Evolutionary conservation across 2,888 invertebrate species (phyloP).

Genomic region (Hemithea aestivaria): DNA sequence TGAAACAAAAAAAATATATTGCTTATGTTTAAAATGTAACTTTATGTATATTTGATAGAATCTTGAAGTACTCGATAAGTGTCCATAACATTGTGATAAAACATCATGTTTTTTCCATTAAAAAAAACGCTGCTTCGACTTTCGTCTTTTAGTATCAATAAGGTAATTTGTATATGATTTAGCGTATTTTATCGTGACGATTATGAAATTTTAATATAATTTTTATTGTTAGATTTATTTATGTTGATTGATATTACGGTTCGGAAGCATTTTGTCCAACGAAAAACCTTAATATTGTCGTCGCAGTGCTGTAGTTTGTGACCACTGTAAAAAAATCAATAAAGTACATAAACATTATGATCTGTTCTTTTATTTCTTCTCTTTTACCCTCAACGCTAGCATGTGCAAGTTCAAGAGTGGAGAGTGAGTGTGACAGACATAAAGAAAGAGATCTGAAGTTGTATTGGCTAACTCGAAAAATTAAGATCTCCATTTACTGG

Average conservation of each 20-base stretch:
- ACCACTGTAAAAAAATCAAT: slow-evolving; percentile 64
- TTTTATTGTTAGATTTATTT: slow-evolving; percentile 68
- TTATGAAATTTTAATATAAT: slow-evolving; percentile 58
- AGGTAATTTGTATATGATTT: slow-evolving; percentile 77
- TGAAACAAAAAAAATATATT: slow-evolving; percentile 52
- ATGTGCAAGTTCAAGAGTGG: too few species aligned
- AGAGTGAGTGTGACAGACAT: too few species aligned
- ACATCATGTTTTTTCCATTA: slow-evolving; percentile 72
- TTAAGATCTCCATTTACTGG: too few species aligned
- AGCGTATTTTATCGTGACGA: slow-evolving; percentile 65
- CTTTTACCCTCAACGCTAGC: too few species aligned
- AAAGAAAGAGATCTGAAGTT: too few species aligned
- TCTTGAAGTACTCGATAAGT: slow-evolving; percentile 51
- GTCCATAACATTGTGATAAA: slow-evolving; percentile 78
- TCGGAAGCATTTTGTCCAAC: slow-evolving; percentile 73
- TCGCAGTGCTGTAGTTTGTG: slow-evolving; percentile 77
- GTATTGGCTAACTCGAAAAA: too few species aligned
- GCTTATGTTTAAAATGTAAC: slow-evolving; percentile 68
- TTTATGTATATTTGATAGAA: slow-evolving; percentile 76
- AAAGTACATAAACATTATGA: slow-evolving; percentile 65
- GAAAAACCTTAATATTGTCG: slow-evolving; percentile 65
- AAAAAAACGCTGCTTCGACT: slow-evolving; percentile 62
- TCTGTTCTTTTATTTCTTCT: slow-evolving; percentile 37
- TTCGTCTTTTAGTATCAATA: slow-evolving; percentile 67
- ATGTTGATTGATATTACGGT: slow-evolving; percentile 57